These are phyloP conservation scores for Amphiduros pacificus DNA, from an alignment of 2,888 invertebrate species.

Conservation along the genomic window DNA sequence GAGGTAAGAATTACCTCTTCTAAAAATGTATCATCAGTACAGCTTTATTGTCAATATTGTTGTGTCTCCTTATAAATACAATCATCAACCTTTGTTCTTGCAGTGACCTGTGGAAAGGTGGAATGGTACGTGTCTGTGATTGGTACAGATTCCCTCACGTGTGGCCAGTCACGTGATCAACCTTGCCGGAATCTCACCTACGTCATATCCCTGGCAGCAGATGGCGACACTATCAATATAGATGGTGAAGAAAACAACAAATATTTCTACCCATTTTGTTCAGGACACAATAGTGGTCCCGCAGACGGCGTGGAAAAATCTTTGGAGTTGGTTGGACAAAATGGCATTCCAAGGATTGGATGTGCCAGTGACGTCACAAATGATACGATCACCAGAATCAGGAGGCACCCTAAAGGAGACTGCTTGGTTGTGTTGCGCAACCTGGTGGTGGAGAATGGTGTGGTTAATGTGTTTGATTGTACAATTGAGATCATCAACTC, in stretches of 20 bases:
- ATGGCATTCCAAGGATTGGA: slow-evolving; percentile 8
- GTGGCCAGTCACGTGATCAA: neutral
- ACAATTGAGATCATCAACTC: slow-evolving; percentile 14
- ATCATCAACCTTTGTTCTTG: too few species aligned
- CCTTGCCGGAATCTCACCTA: slow-evolving; percentile 15
- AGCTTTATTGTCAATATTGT: too few species aligned
- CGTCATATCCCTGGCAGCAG: slow-evolving; percentile 6
- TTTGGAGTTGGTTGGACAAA: neutral
- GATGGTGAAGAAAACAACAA: slow-evolving; percentile 2
- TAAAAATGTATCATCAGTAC: too few species aligned
- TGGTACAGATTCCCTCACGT: slow-evolving; percentile 7
- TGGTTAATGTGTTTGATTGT: slow-evolving; percentile 16
- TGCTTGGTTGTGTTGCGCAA: slow-evolving; percentile 13
- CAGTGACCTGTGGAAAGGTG: too few species aligned
- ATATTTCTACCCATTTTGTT: slow-evolving; percentile 9
- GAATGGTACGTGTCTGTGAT: slow-evolving; percentile 16
- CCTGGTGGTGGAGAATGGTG: slow-evolving; percentile 17
- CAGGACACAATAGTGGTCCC: neutral
- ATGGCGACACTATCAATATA: slow-evolving; percentile 12
- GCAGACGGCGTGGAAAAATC: neutral
- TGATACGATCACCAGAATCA: slow-evolving; percentile 4
- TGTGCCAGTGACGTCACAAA: neutral
- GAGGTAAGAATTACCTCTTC: too few species aligned
- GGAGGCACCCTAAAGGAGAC: neutral
- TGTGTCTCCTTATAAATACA: too few species aligned